Evolutionary conservation across 2,888 invertebrate species (phyloP).

Genomic region (Zele albiditarsus): DNA sequence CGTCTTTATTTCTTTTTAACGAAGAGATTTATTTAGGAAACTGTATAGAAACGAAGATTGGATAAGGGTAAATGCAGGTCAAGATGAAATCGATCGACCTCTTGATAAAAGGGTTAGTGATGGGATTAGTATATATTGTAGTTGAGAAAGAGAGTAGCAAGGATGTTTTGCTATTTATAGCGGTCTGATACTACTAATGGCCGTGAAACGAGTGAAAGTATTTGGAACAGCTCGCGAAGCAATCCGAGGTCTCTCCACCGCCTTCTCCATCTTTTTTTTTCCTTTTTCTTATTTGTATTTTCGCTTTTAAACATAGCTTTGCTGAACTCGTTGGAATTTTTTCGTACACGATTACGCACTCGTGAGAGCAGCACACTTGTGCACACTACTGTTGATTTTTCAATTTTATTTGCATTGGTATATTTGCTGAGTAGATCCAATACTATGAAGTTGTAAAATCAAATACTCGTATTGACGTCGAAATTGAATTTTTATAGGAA

Average conservation of each 20-base stretch:
- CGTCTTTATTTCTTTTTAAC: too few relatives aligned
- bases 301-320: conserved; percentile 44
- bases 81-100: conserved; percentile 7
- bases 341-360: conserved; percentile 13
- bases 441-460: background rate
- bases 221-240: conserved; percentile 47
- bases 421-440: background rate
- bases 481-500: background rate
- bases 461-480: background rate
- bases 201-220: conserved; percentile 73
- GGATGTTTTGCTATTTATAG: conserved; percentile 27
- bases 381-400: background rate
- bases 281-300: conserved; percentile 6
- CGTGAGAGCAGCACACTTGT: background rate
- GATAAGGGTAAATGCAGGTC: background rate
- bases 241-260: background rate
- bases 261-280: background rate
- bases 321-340: conserved; percentile 36
- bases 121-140: conserved; percentile 45
- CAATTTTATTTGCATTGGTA: background rate
- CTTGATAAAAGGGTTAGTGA: background rate
- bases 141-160: background rate
- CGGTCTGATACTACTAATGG: conserved; percentile 59
- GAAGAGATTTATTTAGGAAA: background rate
- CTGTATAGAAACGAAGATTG: background rate